Base-by-base conservation (phyloP, 2,113 vertebrate genomes). In the Cyprinus carpio region DNA sequence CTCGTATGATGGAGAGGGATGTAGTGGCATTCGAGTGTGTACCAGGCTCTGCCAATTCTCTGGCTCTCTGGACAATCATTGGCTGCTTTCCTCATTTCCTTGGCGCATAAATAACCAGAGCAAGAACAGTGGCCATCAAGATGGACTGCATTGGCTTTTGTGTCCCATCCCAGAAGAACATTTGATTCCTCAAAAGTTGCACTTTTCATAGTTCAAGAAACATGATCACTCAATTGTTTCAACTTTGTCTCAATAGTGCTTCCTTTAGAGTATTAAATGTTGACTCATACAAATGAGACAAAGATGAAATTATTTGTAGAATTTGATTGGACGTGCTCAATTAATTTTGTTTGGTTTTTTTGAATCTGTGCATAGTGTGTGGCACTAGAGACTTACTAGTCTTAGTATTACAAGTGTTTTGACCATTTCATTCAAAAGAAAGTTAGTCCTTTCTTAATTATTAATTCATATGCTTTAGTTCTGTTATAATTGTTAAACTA, bases 1-100 rank as follows among this genome's bases (percentile, higher is more conserved):
- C 79, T 27, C 27, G 16, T 81, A 27, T 51, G 79, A 81, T 4
- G 43, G 62, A 81, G 79, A 67, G 79, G 43, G 58, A 80, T 27
- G 78, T 80, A 18, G 78, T n/a, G 76, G 10, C 56, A 37, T 40
- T 58, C 13, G 20, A 60, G 15, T 27, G n/a, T 5, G 13, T 18
- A n/a, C 76, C 31, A 15, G 58, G 58, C 34, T 67, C 25, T 81
- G 79, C 62, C 79, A 81, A 7, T 51, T 81, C 43, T 67, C 43
- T 46, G 8, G 12, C 58, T 64, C 58, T 64, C 58, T 46, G 37
- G 78, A 46, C 15, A 64, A 16, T 27, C 58, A 64, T 64, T 81
- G 79, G 79, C 62, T 67, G 27, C 27, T 69, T 67, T 81, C 62
- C 79, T 81, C 27, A 81, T 23, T 23, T 27, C 18, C 43, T 51